Evolutionary conservation across 2,113 vertebrate species (phyloP).

Genomic region (Benitochromis conjunctus): DNA sequence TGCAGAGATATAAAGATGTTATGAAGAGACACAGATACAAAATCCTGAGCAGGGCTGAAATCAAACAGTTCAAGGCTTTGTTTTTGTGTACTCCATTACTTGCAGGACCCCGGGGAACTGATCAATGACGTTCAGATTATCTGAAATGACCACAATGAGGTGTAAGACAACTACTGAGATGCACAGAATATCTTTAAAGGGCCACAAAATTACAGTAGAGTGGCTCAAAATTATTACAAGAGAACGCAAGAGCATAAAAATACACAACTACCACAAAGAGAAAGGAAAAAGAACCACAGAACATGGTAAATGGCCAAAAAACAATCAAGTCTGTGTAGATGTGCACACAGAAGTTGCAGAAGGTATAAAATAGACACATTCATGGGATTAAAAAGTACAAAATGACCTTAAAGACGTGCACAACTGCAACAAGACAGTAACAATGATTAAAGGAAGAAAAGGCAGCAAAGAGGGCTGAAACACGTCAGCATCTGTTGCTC

Average conservation of each 20-base stretch:
- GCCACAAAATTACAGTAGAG: not conserved
- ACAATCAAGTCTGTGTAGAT: not conserved
- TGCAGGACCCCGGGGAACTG: not conserved
- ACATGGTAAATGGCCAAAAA: not conserved
- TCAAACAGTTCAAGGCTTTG: not conserved
- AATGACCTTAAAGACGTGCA: not conserved
- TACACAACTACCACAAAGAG: not conserved
- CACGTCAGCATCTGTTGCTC: not conserved
- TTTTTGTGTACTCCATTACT: not conserved
- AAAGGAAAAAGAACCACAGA: not conserved
- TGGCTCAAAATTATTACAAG: not conserved
- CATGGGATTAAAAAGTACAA: fast-evolving
- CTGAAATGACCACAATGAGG: not conserved
- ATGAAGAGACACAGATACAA: not conserved
- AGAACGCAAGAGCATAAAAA: not conserved
- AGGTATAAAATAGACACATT: not conserved
- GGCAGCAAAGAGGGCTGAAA: not conserved
- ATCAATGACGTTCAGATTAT: not conserved
- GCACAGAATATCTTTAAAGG: not conserved
- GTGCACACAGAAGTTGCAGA: not conserved
- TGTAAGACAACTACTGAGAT: not conserved
- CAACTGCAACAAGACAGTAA: not conserved
- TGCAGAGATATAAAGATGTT: not conserved
- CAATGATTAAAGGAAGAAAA: not conserved
- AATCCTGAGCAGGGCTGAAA: not conserved